Base-by-base conservation (phyloP, 1,140 invertebrate genomes). In the Augochlora pura region DNA sequence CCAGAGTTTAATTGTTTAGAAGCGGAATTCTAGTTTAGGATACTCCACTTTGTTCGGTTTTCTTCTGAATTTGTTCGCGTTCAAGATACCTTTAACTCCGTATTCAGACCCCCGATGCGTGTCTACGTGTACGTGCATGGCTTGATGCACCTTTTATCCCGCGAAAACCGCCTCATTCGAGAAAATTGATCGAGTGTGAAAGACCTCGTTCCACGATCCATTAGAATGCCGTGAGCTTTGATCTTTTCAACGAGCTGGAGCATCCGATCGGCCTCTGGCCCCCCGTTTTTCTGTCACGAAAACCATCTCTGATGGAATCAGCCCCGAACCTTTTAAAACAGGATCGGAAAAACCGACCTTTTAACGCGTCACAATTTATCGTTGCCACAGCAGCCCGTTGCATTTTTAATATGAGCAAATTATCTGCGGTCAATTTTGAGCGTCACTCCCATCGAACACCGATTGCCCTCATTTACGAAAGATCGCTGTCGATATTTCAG, bases 61-160 rank as follows among this genome's bases (percentile, higher is more conserved):
- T 32, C 79, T 71, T 73, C 59, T 21, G 69, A 84, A 84, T 70
- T 81, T 77, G 39, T 49, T 75, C 32, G 59, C 27, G 57, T 74
- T 81, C 62, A 21, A 46, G 63, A 39, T 54, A 69, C 73, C 83
- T 67, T 80, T 77, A 46, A 69, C 73, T 68, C 42, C 69, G 77
- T 54, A 74, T 18, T 57, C 69, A 52, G 63, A 83, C 68, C 73
- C 77, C 83, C 52, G 82, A 80, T 85, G 68, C 67, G 77, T 62
- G 82, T 72, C 79, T 63, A 65, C 64, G 83, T 62, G 65, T 69
- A 85, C 85, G 81, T 73, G 78, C 78, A 90, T 86, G 89, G 88
- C 81, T 89, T 88, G 86, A 82, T 89, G 89, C 88, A 90, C 85
- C 90, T 90, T 91, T 92, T 90, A 91, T 92, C 81, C 85, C 71